Evolutionary conservation across 2,888 invertebrate species (phyloP), one percentile per base, ranked within the genome.

Genomic region (Tubulanus polymorphus): DNA sequence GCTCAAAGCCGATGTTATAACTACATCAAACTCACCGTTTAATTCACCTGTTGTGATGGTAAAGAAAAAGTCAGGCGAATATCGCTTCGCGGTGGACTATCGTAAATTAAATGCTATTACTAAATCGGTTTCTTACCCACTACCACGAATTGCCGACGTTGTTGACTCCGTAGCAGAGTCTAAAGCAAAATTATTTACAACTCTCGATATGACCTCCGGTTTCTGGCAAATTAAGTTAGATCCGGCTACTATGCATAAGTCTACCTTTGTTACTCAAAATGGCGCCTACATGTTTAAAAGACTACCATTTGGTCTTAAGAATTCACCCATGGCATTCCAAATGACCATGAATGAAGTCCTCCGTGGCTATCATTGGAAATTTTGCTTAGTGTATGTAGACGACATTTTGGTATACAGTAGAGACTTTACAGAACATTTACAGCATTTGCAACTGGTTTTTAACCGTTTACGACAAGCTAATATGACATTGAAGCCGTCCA

Each of bases 301-400:
- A 6, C 48, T 64, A 50, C 61, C 63, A 0, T 66, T 64, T 55
- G 64, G 65, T 8, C 53, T 66, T 1, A 57, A 49, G 47, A 62
- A 64, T 55, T 56, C 61, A 1, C 56, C 61, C 1, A 57, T 56
- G 48, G 26, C 53, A n/a, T 66, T 64, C 51, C 58, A 62, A 47
- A 41, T 51, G 1, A 32, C 61, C 1, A 63, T 63, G 56, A 26
- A 53, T 6, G 35, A 48, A 10, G 55, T 63, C 8, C 46, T 65
- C 15, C 18, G 56, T 15, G 52, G 52, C 10, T 28, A 64, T 20
- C 53, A 62, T 20, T 66, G 63, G 60, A 62, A 64, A 53, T 60
- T 49, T 48, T 54, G 55, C 1, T 30, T 65, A 6, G 56, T 61
- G 18, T 66, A 66, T 41, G 50, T 63, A 10, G 66, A 67, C 53